A percentile compares a stretch with the other conserved stretches of the same genome.
These are phyloP conservation scores for Thumatha senex DNA, from an alignment of 2,888 invertebrate species.

Conservation along the genomic window DNA sequence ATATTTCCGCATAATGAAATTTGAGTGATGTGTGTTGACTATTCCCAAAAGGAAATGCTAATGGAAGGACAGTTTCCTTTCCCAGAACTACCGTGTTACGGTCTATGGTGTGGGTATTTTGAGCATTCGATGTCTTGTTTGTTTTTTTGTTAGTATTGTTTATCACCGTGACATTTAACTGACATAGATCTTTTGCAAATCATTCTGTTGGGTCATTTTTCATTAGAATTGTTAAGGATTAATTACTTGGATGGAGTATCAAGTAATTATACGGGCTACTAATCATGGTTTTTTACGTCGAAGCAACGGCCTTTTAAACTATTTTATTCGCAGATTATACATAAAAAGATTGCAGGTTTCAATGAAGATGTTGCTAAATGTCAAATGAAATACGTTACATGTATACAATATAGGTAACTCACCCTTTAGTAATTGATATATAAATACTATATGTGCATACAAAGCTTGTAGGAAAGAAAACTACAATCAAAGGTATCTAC, in stretches of 20 bases:
- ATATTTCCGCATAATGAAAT: constrained; percentile 52
- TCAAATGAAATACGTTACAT: too few relatives aligned
- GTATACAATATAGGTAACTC: too few relatives aligned
- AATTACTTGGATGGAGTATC: neutral
- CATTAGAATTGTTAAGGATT: neutral
- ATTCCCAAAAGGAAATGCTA: constrained; percentile 54
- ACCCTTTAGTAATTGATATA: too few relatives aligned
- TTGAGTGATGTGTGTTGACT: constrained; percentile 53
- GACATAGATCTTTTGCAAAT: constrained; percentile 4
- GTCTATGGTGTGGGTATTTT: constrained; percentile 36
- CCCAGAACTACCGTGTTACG: constrained; percentile 43
- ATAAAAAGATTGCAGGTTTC: neutral
- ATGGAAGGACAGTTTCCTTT: constrained; percentile 59
- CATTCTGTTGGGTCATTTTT: neutral
- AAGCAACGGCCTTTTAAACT: neutral
- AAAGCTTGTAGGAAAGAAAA: too few relatives aligned
- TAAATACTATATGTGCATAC: too few relatives aligned
- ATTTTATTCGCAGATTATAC: neutral
- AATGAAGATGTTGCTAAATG: neutral
- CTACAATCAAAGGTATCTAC: too few relatives aligned
- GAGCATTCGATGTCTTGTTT: constrained; percentile 20
- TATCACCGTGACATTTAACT: constrained; percentile 20
- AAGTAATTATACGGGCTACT: neutral
- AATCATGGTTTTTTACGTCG: neutral
- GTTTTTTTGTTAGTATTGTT: constrained; percentile 9